Conservation (phyloP, 2,797 vertebrate genomes). For the Cyclura pinguis region DNA sequence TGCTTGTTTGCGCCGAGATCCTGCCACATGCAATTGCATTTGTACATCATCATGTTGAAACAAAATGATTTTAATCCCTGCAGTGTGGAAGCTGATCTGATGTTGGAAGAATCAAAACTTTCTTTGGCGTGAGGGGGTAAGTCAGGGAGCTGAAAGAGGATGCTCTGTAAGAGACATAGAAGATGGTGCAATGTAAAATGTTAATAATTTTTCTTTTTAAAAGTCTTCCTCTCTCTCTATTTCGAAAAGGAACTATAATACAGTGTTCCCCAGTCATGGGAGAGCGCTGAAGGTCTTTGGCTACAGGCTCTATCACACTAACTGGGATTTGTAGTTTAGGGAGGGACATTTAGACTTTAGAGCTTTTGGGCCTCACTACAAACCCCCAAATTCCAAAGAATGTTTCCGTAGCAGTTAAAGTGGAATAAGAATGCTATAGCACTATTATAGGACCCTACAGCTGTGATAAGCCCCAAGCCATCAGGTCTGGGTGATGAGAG, state of each 20-base stretch:
- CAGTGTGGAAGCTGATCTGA: slow-evolving; percentile 56
- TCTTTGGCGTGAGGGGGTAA: slow-evolving; percentile 59
- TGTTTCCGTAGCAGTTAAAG: no score
- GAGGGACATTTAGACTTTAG: no score
- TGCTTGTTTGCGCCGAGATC: slow-evolving; percentile 34
- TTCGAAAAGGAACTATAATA: not conserved
- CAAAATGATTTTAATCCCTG: slow-evolving; percentile 65
- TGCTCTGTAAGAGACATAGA: slow-evolving; percentile 43
- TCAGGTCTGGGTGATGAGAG: not conserved
- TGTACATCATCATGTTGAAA: slow-evolving; percentile 64
- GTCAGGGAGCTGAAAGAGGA: not conserved
- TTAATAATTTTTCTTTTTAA: no score
- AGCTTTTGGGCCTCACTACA: no score
- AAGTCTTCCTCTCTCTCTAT: not conserved
- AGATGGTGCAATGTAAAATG: not conserved
- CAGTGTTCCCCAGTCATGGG: not conserved
- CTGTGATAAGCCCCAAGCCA: not conserved
- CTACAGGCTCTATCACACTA: no score
- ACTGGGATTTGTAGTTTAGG: no score
- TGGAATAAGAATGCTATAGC: no score
- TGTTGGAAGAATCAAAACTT: slow-evolving; percentile 57
- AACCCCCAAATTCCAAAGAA: no score
- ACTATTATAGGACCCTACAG: not conserved
- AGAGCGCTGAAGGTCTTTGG: not conserved
- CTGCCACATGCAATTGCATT: slow-evolving; percentile 60